A percentile compares a stretch with the other conserved stretches of the same genome.
Conservation (phyloP, 2,797 vertebrate species). For the Coilia nasus region DNA sequence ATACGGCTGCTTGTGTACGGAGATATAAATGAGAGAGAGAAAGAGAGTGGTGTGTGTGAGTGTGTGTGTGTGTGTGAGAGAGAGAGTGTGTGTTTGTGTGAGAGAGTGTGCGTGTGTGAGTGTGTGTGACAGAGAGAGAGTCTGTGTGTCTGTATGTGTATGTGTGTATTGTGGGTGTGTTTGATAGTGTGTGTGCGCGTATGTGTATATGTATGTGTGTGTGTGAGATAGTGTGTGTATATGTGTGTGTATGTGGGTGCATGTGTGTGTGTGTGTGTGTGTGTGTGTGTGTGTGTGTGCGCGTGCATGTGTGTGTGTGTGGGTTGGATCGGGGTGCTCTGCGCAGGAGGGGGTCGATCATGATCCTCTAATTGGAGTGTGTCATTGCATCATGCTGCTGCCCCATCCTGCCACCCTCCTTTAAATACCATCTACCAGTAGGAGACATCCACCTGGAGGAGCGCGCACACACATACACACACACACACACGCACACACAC, state of each 20-base stretch:
- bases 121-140: no score
- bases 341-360: not conserved
- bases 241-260: not conserved
- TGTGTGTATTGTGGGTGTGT: not conserved
- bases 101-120: no score
- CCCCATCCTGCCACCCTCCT: not conserved
- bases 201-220: no score
- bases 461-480: slow-evolving; percentile 32
- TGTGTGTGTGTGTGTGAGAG: no score
- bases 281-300: not conserved
- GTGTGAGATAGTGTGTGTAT: no score
- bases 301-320: not conserved
- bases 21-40: not conserved
- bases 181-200: no score
- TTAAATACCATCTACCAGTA: no score
- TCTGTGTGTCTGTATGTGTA: not conserved
- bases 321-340: no score
- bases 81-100: no score
- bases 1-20: not conserved
- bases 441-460: not conserved
- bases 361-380: not conserved
- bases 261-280: not conserved
- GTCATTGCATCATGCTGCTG: not conserved
- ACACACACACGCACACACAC: slow-evolving; percentile 29
- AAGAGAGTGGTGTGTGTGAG: no score